These are phyloP conservation scores for Drosophila seclusa DNA, from an alignment of 2,888 invertebrate genomes.

Conservation along the genomic window DNA sequence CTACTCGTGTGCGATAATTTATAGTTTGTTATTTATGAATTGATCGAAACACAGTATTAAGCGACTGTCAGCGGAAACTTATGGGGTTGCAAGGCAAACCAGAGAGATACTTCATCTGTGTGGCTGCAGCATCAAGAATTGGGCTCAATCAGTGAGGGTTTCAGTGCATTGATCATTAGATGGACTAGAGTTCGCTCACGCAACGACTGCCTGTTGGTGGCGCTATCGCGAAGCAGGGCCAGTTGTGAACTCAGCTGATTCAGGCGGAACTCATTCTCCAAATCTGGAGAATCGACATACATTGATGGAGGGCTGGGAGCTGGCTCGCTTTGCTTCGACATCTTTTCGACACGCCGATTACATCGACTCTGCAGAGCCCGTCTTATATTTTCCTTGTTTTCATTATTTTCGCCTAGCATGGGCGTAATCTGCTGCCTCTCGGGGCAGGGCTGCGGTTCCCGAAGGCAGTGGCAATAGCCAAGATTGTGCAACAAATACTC, in stretches of 20 bases:
- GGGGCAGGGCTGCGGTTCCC: conserved; percentile 24
- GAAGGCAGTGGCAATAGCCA: conserved; percentile 74
- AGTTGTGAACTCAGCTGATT: conserved; percentile 28
- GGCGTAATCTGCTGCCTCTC: accelerated
- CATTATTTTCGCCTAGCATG: background rate
- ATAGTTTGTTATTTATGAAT: conserved; percentile 16
- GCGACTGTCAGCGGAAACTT: background rate
- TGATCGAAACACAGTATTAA: background rate
- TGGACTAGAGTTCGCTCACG: conserved; percentile 29
- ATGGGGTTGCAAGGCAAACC: background rate
- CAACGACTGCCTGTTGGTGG: accelerated
- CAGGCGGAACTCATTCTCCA: conserved; percentile 40
- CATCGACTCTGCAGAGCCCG: conserved; percentile 48
- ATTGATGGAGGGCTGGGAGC: background rate
- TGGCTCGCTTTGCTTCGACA: background rate
- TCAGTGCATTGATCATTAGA: conserved; percentile 42
- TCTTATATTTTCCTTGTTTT: background rate
- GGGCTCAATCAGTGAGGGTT: conserved; percentile 31
- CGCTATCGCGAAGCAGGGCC: conserved; percentile 1
- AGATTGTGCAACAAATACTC: conserved; percentile 73
- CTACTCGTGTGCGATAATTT: conserved; percentile 27
- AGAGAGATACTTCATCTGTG: background rate
- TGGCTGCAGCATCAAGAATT: background rate
- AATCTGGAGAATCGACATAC: background rate
- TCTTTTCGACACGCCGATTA: conserved; percentile 30